Base-by-base conservation (phyloP, 1,140 invertebrate species). In the Drosophila kurseongensis region DNA sequence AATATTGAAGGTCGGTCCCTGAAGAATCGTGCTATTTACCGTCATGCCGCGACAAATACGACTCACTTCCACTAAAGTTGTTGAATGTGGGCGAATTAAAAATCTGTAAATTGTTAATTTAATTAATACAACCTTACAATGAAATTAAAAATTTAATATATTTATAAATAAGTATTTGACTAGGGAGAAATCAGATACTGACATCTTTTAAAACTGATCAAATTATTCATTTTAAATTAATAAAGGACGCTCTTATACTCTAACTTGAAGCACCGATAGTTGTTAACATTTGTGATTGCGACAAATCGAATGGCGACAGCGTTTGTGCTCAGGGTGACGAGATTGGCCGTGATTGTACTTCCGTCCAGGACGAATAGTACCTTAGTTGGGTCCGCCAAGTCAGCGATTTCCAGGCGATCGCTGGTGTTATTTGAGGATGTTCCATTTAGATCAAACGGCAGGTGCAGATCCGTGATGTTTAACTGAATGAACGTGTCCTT, bases 391-490 rank as follows among this genome's bases (percentile, higher is more conserved):
- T 74, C 61, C 7, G 16, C 51, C 14, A 71, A 18, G 40, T 84
- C 75, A 14, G 89, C 9, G 7, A 91, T 63, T 45, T 91, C 83
- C 16, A 91, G 72, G 6, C 76, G 78, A 65, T 84, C 84, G 6
- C 36, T 62, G 27, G 41, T 56, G 6, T 59, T 76, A 4, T 10
- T 41, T 0, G 60, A 66, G 0, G 60, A 65, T 3, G 12, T 47
- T 10, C 56, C 59, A 5, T 48, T 40, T 16, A 42, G 1, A 6
- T 75, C 45, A 1, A 63, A 67, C 1, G 93, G 93, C 23, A 94
- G 61, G 68, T 94, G 80, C 2, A 95, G 47, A 74, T 94, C 94
- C 7, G 80, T 86, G 54, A 95, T 94, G 57, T 93, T 93, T 1
- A 96, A 56, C 57, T 92, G 90, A 1, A 96, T 92, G 1, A 91